Conservation (phyloP, 2,113 vertebrate genomes). For the Haemorhous mexicanus region DNA sequence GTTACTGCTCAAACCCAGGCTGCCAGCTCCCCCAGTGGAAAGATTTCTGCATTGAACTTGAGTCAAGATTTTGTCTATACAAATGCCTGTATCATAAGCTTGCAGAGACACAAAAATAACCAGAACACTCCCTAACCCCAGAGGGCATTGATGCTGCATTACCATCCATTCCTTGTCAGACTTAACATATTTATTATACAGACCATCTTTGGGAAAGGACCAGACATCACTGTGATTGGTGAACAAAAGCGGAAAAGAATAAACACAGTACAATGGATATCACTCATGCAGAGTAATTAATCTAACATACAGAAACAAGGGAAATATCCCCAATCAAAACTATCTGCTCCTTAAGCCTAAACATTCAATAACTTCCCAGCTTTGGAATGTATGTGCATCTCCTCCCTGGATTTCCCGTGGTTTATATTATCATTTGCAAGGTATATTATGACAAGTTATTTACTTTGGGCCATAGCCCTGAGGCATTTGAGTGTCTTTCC, state of each 20-base stretch:
- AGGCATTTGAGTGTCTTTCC: constrained; percentile 23
- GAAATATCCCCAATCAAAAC: constrained; percentile 56
- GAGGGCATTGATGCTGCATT: constrained; percentile 49
- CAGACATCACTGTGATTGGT: constrained; percentile 46
- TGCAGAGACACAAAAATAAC: constrained; percentile 37
- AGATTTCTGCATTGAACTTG: background rate
- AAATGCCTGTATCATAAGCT: background rate
- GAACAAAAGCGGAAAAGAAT: constrained; percentile 33
- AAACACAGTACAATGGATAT: constrained; percentile 53
- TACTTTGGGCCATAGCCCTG: constrained; percentile 39
- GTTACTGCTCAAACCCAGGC: background rate
- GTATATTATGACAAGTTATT: constrained; percentile 67
- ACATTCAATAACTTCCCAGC: constrained; percentile 64
- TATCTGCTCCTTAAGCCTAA: constrained; percentile 61
- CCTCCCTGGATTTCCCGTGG: constrained; percentile 22
- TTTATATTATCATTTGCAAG: constrained; percentile 65
- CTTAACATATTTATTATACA: constrained; percentile 31
- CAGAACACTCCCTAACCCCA: constrained; percentile 39
- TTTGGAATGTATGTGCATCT: constrained; percentile 57
- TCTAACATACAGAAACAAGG: constrained; percentile 47
- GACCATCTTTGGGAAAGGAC: constrained; percentile 33
- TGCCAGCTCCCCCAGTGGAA: constrained; percentile 50
- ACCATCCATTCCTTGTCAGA: constrained; percentile 43
- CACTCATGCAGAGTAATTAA: constrained; percentile 24
- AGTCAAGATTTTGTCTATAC: background rate